phyloP scores from a whole-genome alignment of 2,113 vertebrate species.

The Phalacrocorax brasilianus region DNA sequence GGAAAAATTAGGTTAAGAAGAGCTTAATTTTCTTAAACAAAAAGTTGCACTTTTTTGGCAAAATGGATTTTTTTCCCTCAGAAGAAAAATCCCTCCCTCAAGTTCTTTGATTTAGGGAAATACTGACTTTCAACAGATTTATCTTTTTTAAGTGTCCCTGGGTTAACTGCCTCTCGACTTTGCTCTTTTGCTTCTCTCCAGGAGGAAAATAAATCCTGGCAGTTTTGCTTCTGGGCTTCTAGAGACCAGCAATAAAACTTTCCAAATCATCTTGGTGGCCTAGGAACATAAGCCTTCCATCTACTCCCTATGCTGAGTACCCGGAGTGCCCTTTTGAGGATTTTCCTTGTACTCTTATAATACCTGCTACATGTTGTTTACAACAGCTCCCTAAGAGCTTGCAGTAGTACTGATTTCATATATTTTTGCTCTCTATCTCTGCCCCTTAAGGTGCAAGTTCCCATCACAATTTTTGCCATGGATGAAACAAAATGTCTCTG shows the following conservation, averaged over 20 bases:
- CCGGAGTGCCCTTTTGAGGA: neutral
- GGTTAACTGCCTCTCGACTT: slow-evolving; percentile 19
- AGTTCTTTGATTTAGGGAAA: neutral
- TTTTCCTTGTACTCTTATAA: neutral
- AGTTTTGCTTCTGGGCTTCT: slow-evolving; percentile 7
- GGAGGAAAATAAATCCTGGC: slow-evolving; percentile 39
- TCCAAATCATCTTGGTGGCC: slow-evolving; percentile 1
- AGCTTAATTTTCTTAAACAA: neutral
- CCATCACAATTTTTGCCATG: neutral
- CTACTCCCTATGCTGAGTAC: neutral
- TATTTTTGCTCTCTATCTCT: fast-evolving
- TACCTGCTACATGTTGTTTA: neutral
- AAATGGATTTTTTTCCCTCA: neutral
- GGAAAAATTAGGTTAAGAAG: neutral
- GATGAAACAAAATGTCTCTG: neutral
- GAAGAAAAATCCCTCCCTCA: neutral
- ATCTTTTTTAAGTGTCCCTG: neutral
- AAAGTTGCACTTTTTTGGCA: neutral
- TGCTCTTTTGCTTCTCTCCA: neutral
- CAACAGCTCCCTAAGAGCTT: neutral
- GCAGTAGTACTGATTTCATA: neutral
- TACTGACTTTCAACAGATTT: neutral
- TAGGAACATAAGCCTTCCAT: neutral
- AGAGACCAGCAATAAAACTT: neutral
- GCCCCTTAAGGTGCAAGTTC: neutral